Conservation (phyloP, 2,797 vertebrate species). For the Leptodactylus fallax region DNA sequence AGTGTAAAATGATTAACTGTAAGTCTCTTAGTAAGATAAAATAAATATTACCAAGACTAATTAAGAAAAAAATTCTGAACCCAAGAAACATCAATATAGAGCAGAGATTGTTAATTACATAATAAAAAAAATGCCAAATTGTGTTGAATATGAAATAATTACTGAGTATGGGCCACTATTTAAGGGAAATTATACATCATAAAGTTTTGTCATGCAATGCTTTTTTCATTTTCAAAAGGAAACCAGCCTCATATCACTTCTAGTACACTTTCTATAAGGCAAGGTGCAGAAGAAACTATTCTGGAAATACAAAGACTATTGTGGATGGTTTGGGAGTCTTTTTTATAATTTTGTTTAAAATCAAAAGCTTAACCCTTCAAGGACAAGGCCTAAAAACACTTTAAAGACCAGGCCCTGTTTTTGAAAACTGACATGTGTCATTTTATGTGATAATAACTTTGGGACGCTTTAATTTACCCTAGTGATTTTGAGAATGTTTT, state of each 20-base stretch:
- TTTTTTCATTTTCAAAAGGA: neutral
- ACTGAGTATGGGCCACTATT: neutral
- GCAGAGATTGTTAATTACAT: constrained; percentile 11
- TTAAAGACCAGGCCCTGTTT: no score
- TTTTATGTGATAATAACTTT: no score
- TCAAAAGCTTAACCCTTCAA: no score
- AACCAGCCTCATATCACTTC: neutral
- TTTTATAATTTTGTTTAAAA: neutral
- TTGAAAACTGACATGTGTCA: no score
- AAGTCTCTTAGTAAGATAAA: constrained; percentile 21
- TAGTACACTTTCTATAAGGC: neutral
- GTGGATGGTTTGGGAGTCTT: neutral
- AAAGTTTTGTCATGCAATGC: neutral
- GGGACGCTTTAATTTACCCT: no score
- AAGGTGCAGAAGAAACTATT: neutral
- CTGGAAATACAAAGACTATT: no score
- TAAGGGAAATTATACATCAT: constrained; percentile 25
- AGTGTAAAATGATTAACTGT: constrained; percentile 25
- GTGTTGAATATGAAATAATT: neutral
- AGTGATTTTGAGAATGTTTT: no score
- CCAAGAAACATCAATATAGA: constrained; percentile 24
- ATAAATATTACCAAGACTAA: constrained; percentile 40
- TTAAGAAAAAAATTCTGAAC: constrained; percentile 30
- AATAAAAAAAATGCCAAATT: constrained; percentile 24
- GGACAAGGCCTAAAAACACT: no score